Conservation (phyloP, 2,888 invertebrate species). For the Eutolmus rufibarbis region DNA sequence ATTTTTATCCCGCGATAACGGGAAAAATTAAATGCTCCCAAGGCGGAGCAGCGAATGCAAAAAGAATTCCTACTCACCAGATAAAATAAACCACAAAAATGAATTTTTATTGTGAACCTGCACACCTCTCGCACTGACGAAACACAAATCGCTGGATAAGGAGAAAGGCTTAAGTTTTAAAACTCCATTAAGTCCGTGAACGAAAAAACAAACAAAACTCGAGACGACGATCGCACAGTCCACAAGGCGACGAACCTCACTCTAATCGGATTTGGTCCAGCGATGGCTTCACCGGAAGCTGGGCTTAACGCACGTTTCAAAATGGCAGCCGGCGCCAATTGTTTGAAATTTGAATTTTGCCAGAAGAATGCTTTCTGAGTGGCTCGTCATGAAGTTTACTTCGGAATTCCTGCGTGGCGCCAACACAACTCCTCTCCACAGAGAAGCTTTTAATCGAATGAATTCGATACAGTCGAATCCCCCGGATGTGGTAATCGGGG, state of each 20-base stretch:
- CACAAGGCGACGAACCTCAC: not conserved
- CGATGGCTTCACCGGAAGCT: not conserved
- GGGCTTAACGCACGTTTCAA: not conserved
- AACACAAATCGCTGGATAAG: not conserved
- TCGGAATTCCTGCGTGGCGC: not conserved
- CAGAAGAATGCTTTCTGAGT: not conserved
- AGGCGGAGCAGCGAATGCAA: not conserved
- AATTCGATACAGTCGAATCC: not conserved
- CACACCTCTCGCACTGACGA: not conserved
- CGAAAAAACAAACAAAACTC: not conserved
- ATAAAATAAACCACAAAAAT: not conserved
- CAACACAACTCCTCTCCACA: constrained; percentile 8
- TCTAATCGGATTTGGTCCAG: not conserved
- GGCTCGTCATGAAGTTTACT: not conserved
- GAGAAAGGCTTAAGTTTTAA: not conserved
- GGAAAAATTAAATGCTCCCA: not conserved
- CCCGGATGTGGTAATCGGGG: not conserved
- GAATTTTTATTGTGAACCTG: not conserved
- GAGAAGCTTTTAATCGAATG: constrained; percentile 12
- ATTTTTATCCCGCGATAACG: constrained; percentile 3
- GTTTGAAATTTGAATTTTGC: not conserved
- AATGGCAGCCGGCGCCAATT: constrained; percentile 6
- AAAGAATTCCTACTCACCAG: not conserved
- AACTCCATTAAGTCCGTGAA: not conserved
- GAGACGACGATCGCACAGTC: not conserved